Base-by-base conservation (phyloP, 2,113 vertebrate genomes). In the Caloenas nicobarica region DNA sequence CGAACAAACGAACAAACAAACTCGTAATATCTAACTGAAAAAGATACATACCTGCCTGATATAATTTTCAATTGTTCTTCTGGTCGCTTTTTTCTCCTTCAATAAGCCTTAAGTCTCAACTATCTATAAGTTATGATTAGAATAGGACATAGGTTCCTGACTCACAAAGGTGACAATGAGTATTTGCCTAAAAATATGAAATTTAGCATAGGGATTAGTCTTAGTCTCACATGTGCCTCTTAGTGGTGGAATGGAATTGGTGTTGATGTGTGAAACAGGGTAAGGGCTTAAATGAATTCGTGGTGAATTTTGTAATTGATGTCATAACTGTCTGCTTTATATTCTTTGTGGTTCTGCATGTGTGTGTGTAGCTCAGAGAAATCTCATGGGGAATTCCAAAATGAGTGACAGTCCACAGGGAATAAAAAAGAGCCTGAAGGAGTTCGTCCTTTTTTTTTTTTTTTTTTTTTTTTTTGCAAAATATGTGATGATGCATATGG, bases 241-340 rank as follows among this genome's bases (percentile, higher is more conserved):
- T 62, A 86, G 22, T 29, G 22, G 19, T 25, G 28, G 24, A 64
- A 40, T 38, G 38, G 91, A 84, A 84, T 87, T 68, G 54, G 73
- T 95, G 95, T 72, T 95, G 93, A 97, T 93, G 61, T 93, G 94
- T 89, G 89, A 96, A 88, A 26, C 29, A 84, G 33, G 5, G 29
- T 74, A 86, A 91, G 72, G 17, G 46, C 91, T 91, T 92, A 68
- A 33, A 71, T 44, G 34, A 71, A 91, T 92, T 84, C 48, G 38
- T 74, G 61, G 65, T 74, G 69, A 93, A 94, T 92, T 95, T 90
- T 89, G 61, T 93, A 92, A 92, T 38, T 91, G 81, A 76, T 96
- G 60, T 94, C 65, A 19, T 92, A 95, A 74, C 71, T 74, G 57
- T 92, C 61, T 89, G 61, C 31, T 91, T 94, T 71, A 71, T 86